Evolutionary conservation across 2,113 vertebrate species (phyloP).

Genomic region (Pseudolaguvia tuberculata): DNA sequence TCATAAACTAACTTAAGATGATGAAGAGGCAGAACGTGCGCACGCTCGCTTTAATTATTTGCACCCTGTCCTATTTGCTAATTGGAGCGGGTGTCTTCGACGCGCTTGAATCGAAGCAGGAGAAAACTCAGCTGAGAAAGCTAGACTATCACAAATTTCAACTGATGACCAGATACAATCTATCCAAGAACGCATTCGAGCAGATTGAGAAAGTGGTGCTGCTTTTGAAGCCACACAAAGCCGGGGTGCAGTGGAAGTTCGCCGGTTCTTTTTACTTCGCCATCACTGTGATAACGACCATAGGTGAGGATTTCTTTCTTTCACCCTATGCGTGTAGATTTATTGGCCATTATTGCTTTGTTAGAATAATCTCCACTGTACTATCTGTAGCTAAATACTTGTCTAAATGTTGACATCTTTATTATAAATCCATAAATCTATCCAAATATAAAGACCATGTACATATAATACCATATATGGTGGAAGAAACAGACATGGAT

Average conservation of each 20-base stretch:
- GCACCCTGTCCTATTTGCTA: conserved; percentile 96
- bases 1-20: conserved; percentile 47
- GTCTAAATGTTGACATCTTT: too few species aligned
- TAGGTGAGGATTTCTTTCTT: conserved; percentile 71
- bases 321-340: background rate
- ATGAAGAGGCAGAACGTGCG: conserved; percentile 96
- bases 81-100: conserved; percentile 93
- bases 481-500: too few species aligned
- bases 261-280: conserved; percentile 96
- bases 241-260: conserved; percentile 94
- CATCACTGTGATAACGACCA: conserved; percentile 98
- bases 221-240: conserved; percentile 90
- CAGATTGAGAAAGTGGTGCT: conserved; percentile 86
- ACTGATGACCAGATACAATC: conserved; percentile 83
- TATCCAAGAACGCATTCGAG: conserved; percentile 80
- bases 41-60: conserved; percentile 88
- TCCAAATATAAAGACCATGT: too few species aligned
- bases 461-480: too few species aligned
- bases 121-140: conserved; percentile 76
- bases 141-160: conserved; percentile 78
- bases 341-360: background rate
- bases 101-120: conserved; percentile 86
- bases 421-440: too few species aligned
- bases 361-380: background rate
- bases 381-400: background rate